A percentile compares a stretch with the other conserved stretches of the same genome.
These are phyloP conservation scores for Sebastes alutus DNA, from an alignment of 2,797 vertebrate species.

Conservation along the genomic window DNA sequence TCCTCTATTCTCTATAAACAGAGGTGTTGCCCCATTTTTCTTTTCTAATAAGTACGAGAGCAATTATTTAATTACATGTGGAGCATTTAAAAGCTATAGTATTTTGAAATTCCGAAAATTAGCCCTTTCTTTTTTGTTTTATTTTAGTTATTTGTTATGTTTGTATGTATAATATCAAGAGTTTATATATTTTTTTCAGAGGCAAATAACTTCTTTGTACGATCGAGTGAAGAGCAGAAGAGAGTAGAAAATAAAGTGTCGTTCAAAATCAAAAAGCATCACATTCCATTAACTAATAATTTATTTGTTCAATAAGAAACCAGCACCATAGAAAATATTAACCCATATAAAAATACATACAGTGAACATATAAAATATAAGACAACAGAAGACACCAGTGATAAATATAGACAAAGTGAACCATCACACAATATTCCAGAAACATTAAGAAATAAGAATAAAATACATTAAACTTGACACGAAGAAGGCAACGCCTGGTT, in stretches of 20 bases:
- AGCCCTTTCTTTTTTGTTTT: not conserved
- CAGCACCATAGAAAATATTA: slow-evolving; percentile 15
- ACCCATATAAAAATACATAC: not conserved
- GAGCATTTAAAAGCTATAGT: too few species aligned
- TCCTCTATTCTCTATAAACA: too few species aligned
- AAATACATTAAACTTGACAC: not conserved
- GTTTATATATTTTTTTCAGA: not conserved
- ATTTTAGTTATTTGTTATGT: too few species aligned
- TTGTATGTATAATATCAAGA: not conserved
- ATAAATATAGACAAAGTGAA: not conserved
- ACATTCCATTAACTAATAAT: not conserved
- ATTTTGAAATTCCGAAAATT: too few species aligned
- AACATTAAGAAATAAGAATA: not conserved
- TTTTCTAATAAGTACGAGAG: too few species aligned
- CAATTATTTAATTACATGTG: too few species aligned
- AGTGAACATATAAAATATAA: not conserved
- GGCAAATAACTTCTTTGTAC: not conserved
- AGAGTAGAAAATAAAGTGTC: not conserved
- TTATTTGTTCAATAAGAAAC: slow-evolving; percentile 41
- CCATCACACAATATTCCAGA: not conserved
- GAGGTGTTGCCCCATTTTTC: too few species aligned
- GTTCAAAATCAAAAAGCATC: not conserved
- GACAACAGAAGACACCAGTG: not conserved
- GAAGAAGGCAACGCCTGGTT: not conserved
- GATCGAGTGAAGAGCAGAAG: not conserved